phyloP scores from a whole-genome alignment of 2,113 vertebrate genomes.

The Xenopus borealis region DNA sequence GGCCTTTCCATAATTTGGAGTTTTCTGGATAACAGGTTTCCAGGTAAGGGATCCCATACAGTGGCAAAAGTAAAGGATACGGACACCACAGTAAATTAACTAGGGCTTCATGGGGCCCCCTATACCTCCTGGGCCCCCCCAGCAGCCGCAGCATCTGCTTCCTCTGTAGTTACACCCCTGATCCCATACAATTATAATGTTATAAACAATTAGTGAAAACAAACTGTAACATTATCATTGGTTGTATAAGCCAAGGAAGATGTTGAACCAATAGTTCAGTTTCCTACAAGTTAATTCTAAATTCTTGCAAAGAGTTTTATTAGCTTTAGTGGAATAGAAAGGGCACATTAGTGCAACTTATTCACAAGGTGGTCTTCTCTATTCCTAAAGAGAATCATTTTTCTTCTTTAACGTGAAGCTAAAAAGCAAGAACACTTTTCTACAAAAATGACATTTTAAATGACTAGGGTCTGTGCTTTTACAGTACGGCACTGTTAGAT shows the following conservation, averaged over 20 bases:
- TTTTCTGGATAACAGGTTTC: too few species aligned
- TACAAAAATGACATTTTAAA: conserved; percentile 29
- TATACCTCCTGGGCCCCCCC: too few species aligned
- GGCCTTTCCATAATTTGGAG: too few species aligned
- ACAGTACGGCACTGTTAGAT: conserved; percentile 33
- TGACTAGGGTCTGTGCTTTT: conserved; percentile 8
- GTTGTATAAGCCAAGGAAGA: not conserved
- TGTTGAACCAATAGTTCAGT: not conserved
- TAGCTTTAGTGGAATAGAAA: conserved; percentile 17
- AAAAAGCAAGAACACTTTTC: conserved; percentile 12
- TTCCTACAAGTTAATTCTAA: conserved; percentile 15
- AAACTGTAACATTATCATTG: too few species aligned
- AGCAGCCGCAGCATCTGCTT: too few species aligned
- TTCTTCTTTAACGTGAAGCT: conserved; percentile 22
- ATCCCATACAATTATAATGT: too few species aligned
- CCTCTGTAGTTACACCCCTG: too few species aligned
- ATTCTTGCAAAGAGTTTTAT: not conserved
- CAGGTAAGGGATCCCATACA: too few species aligned
- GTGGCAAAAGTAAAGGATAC: too few species aligned
- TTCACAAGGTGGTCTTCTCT: conserved; percentile 31
- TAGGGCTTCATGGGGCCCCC: too few species aligned
- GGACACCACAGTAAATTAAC: too few species aligned
- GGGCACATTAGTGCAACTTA: conserved; percentile 32
- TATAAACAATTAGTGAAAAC: too few species aligned
- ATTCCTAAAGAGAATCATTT: conserved; percentile 26